These are phyloP conservation scores for Periophthalmodon schlosseri DNA, from an alignment of 2,113 vertebrate genomes.

Conservation along the genomic window DNA sequence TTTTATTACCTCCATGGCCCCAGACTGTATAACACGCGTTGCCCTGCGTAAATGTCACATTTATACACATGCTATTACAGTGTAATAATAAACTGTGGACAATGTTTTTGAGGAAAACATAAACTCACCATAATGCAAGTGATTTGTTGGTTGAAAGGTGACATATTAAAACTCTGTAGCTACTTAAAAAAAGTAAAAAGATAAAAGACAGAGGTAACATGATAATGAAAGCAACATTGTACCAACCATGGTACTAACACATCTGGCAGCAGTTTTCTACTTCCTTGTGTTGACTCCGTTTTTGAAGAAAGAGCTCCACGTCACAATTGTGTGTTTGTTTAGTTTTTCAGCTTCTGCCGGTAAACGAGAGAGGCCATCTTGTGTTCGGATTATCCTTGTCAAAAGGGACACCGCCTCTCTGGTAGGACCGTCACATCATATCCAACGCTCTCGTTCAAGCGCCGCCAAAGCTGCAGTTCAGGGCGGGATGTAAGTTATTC, in stretches of 20 bases:
- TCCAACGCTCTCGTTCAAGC: neutral
- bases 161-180: no score
- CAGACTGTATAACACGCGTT: neutral
- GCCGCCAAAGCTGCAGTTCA: slow-evolving; percentile 65
- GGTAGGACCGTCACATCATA: fast-evolving
- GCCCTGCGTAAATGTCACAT: neutral
- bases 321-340: slow-evolving; percentile 32
- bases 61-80: neutral
- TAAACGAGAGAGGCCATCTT: neutral
- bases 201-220: neutral
- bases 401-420: slow-evolving; percentile 22
- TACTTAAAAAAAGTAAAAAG: neutral
- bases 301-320: slow-evolving; percentile 23
- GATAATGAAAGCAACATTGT: neutral
- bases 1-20: neutral
- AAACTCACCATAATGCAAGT: neutral
- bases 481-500: slow-evolving; percentile 58
- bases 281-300: slow-evolving; percentile 43
- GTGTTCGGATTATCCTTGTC: neutral
- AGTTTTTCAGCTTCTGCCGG: fast-evolving
- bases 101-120: neutral
- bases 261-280: slow-evolving; percentile 13
- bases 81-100: neutral
- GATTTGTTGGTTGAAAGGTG: neutral
- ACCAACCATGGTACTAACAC: neutral